Percentiles rank a stretch among this genome's conserved stretches.
Conservation (phyloP, 2,888 invertebrate genomes). For the Napeogenes inachia region DNA sequence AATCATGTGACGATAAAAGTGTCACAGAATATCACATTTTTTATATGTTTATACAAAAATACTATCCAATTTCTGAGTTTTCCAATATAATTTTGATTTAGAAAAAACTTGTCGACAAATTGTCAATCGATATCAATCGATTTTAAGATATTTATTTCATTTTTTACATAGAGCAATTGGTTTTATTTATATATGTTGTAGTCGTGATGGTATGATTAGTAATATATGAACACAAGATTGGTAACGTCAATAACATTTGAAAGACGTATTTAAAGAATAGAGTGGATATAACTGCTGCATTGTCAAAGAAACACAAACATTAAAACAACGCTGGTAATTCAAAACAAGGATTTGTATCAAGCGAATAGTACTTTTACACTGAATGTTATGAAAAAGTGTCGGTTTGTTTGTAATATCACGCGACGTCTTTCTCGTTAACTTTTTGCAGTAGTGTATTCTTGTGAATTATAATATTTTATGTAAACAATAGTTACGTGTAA, state of each 20-base stretch:
- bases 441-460: not conserved
- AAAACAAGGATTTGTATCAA: constrained; percentile 43
- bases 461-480: too few species aligned
- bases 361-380: constrained; percentile 17
- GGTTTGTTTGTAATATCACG: not conserved
- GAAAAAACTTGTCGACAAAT: too few species aligned
- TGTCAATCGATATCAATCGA: too few species aligned
- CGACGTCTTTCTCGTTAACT: not conserved
- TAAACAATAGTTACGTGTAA: too few species aligned
- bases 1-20: too few species aligned
- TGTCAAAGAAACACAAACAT: constrained; percentile 28
- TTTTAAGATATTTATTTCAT: too few species aligned
- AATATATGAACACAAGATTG: not conserved
- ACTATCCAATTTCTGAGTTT: too few species aligned
- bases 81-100: too few species aligned
- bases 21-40: too few species aligned
- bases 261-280: not conserved
- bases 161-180: too few species aligned
- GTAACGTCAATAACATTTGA: not conserved
- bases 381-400: constrained; percentile 12
- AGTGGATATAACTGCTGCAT: not conserved
- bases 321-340: constrained; percentile 39
- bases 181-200: too few species aligned
- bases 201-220: not conserved
- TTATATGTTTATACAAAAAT: too few species aligned